These are phyloP conservation scores for Allenopithecus nigroviridis DNA, from an alignment of 2,797 vertebrate genomes.

Conservation along the genomic window DNA sequence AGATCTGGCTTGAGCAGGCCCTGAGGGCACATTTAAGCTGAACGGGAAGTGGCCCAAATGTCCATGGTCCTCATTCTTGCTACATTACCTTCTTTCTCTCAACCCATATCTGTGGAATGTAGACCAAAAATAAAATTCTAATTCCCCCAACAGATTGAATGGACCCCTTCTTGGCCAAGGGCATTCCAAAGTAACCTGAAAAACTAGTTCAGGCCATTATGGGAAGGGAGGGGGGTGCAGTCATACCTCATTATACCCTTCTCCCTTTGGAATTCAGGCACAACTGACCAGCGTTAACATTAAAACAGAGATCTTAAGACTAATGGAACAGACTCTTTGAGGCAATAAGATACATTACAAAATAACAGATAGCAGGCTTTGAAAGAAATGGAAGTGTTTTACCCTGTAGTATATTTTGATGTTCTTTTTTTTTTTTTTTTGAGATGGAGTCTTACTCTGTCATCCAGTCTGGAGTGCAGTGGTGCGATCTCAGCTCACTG, in stretches of 20 bases:
- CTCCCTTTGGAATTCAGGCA: neutral
- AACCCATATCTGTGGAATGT: neutral
- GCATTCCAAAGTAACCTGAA: too few species aligned
- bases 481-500: neutral
- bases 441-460: too few species aligned
- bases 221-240: too few species aligned
- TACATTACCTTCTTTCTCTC: neutral
- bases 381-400: neutral
- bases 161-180: too few species aligned
- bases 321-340: neutral
- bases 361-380: neutral
- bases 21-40: neutral
- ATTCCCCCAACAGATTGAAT: too few species aligned
- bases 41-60: neutral
- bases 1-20: neutral
- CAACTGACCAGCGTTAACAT: neutral
- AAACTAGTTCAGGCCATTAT: too few species aligned
- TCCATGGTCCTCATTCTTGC: neutral
- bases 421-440: too few species aligned
- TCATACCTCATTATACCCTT: neutral
- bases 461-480: too few species aligned
- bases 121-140: too few species aligned
- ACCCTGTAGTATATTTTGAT: neutral
- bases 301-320: neutral
- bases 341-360: neutral